Conservation (phyloP, 2,113 vertebrate genomes). For the Austrofundulus limnaeus region DNA sequence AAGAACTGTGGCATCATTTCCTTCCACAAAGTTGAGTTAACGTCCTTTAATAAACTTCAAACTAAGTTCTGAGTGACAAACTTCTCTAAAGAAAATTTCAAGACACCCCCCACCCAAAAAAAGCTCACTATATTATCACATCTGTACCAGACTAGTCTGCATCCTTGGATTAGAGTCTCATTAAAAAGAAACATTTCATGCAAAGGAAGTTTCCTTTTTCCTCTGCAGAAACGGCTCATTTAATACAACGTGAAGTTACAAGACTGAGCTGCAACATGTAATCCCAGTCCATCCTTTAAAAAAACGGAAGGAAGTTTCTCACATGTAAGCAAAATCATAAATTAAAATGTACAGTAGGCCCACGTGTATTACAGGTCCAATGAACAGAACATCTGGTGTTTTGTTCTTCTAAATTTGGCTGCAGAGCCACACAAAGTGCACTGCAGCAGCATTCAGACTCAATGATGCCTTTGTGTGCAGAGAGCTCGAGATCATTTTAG, state of each 20-base stretch:
- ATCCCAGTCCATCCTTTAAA: neutral
- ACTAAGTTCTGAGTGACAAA: slow-evolving; percentile 15
- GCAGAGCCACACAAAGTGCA: slow-evolving; percentile 25
- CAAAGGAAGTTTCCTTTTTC: slow-evolving; percentile 26
- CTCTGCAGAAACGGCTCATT: slow-evolving; percentile 12
- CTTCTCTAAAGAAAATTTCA: slow-evolving; percentile 6
- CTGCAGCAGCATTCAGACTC: slow-evolving; percentile 52
- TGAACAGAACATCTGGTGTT: slow-evolving; percentile 32
- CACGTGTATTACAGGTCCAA: neutral
- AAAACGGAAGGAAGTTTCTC: slow-evolving; percentile 12
- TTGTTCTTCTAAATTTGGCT: neutral
- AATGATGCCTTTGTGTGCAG: slow-evolving; percentile 69
- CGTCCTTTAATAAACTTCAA: slow-evolving; percentile 2
- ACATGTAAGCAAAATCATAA: slow-evolving; percentile 7
- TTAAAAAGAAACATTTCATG: slow-evolving; percentile 15
- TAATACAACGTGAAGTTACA: neutral
- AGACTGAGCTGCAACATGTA: neutral
- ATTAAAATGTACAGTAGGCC: neutral
- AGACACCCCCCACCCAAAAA: no score
- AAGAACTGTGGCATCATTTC: slow-evolving; percentile 17
- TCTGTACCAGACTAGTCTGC: slow-evolving; percentile 25
- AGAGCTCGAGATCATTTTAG: slow-evolving; percentile 62
- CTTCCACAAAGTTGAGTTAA: slow-evolving; percentile 7
- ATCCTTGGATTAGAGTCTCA: slow-evolving; percentile 41
- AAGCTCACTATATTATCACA: slow-evolving; percentile 30